Conservation (phyloP, 1,140 invertebrate species). For the Glossosoma conforme region DNA sequence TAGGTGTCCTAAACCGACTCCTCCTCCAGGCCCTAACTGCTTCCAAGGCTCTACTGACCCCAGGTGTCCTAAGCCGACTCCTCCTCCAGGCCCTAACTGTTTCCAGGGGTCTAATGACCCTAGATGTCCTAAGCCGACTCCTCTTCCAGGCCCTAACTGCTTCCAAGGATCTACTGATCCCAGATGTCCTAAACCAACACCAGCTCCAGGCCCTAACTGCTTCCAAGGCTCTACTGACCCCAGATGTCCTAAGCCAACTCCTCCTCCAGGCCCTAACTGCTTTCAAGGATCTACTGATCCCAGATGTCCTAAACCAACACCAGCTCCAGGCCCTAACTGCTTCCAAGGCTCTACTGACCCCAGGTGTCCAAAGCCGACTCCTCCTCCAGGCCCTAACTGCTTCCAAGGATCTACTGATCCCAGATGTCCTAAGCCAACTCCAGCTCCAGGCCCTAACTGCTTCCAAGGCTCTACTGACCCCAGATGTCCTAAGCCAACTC, state of each 20-base stretch:
- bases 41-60: conserved; percentile 36
- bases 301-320: conserved; percentile 36
- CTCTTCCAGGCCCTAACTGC: conserved; percentile 32
- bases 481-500: conserved; percentile 13
- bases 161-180: conserved; percentile 40
- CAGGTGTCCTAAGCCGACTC: conserved; percentile 24
- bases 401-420: conserved; percentile 35
- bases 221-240: conserved; percentile 37
- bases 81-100: conserved; percentile 25
- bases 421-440: conserved; percentile 35
- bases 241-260: conserved; percentile 33
- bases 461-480: conserved; percentile 37
- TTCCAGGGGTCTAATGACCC: conserved; percentile 38
- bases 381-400: conserved; percentile 35
- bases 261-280: conserved; percentile 35
- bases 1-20: conserved; percentile 37
- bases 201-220: conserved; percentile 29
- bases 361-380: conserved; percentile 34
- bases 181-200: conserved; percentile 32
- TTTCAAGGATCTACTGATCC: conserved; percentile 33
- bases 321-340: conserved; percentile 35
- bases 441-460: conserved; percentile 29
- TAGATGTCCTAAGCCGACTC: conserved; percentile 33
- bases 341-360: conserved; percentile 33
- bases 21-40: conserved; percentile 28